phyloP scores from a whole-genome alignment of 1,140 invertebrate species.

The Mactra quadrangularis region DNA sequence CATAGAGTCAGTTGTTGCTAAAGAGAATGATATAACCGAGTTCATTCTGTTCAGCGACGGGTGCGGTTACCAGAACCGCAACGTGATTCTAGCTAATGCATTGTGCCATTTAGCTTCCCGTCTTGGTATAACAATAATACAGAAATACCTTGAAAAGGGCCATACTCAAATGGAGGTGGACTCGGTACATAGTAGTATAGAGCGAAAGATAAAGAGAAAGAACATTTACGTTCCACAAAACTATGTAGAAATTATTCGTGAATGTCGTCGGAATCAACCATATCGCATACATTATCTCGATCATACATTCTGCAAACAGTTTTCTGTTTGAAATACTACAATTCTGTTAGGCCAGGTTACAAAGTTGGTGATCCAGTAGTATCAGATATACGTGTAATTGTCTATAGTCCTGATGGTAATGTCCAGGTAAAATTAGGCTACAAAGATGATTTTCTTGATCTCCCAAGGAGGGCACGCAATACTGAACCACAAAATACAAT shows the following conservation, averaged over 20 bases:
- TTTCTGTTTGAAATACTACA: constrained; percentile 23
- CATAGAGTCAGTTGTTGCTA: background rate
- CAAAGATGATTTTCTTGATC: background rate
- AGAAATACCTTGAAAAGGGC: constrained; percentile 28
- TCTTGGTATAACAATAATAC: constrained; percentile 4
- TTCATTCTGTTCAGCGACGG: constrained; percentile 32
- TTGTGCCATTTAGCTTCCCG: constrained; percentile 3
- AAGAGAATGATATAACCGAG: background rate
- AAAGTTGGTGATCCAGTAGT: constrained; percentile 39
- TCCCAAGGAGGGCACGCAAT: constrained; percentile 26
- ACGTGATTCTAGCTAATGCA: constrained; percentile 8
- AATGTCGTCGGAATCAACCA: background rate
- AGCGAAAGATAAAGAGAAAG: constrained; percentile 21
- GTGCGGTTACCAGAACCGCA: constrained; percentile 45
- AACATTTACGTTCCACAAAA: constrained; percentile 28
- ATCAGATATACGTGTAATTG: constrained; percentile 28
- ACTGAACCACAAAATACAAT: background rate
- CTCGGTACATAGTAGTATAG: constrained; percentile 26
- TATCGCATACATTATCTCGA: constrained; percentile 21
- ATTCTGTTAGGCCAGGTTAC: constrained; percentile 18
- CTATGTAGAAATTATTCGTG: background rate
- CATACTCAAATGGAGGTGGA: constrained; percentile 46
- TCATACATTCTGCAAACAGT: constrained; percentile 35
- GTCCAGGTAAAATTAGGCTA: constrained; percentile 16
- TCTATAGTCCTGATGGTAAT: constrained; percentile 12